A percentile compares a stretch with the other conserved stretches of the same genome.
Conservation (phyloP, 2,113 vertebrate species). For the Phyllostomus hastatus region DNA sequence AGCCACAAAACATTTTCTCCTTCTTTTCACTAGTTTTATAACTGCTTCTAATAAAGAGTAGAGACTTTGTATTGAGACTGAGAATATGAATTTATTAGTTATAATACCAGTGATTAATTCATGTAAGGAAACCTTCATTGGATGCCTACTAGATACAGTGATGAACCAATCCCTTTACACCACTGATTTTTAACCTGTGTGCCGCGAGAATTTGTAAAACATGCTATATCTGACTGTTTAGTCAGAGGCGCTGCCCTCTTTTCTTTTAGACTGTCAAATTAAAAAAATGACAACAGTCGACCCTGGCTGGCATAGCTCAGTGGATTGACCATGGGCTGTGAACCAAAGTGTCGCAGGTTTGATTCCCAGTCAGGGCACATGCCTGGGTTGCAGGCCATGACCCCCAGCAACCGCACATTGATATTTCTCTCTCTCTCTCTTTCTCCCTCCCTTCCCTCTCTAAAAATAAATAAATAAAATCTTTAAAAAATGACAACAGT, state of each 20-base stretch:
- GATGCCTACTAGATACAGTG: not conserved
- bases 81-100: conserved; percentile 9
- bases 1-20: not conserved
- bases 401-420: too few relatives aligned
- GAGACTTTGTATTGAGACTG: not conserved
- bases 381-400: too few relatives aligned
- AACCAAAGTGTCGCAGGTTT: too few relatives aligned
- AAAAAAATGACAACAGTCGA: too few relatives aligned
- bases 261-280: too few relatives aligned
- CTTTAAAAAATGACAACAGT: too few relatives aligned
- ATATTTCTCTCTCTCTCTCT: too few relatives aligned
- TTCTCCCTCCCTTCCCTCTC: too few relatives aligned
- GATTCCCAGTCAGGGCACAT: too few relatives aligned
- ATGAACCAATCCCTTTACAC: not conserved
- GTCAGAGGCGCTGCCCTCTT: not conserved
- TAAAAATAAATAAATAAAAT: too few relatives aligned
- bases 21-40: not conserved
- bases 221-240: not conserved
- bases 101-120: not conserved
- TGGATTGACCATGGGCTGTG: too few relatives aligned
- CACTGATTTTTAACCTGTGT: not conserved
- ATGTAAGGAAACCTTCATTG: not conserved
- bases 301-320: too few relatives aligned
- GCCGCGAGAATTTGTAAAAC: not conserved
- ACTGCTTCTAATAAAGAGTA: not conserved